Conservation (phyloP, 2,888 invertebrate genomes). For the Patella caerulea region DNA sequence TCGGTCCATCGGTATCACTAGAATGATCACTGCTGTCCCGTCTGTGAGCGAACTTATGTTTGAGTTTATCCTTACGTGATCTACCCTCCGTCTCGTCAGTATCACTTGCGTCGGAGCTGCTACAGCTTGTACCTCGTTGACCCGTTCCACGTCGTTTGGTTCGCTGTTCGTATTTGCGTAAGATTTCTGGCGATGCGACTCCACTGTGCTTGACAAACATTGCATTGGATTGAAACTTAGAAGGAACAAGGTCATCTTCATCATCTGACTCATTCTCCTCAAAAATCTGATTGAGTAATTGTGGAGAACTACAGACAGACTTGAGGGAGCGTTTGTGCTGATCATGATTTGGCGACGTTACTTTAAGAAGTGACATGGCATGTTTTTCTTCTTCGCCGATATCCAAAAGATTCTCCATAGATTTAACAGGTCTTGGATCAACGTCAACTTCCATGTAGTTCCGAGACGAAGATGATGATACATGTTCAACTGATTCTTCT, state of each 20-base stretch:
- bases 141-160: constrained; percentile 79
- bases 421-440: constrained; percentile 49
- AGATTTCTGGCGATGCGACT: constrained; percentile 69
- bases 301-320: constrained; percentile 73
- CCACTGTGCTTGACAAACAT: constrained; percentile 44
- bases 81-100: constrained; percentile 73
- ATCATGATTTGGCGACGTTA: constrained; percentile 5
- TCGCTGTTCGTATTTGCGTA: constrained; percentile 70
- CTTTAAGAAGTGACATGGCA: neutral
- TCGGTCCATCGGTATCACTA: constrained; percentile 69
- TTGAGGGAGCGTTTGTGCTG: constrained; percentile 64
- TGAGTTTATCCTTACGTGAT: constrained; percentile 63
- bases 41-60: constrained; percentile 63
- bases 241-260: constrained; percentile 63
- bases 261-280: constrained; percentile 77
- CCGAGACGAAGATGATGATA: constrained; percentile 23
- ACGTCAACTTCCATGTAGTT: constrained; percentile 46
- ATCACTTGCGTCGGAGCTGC: constrained; percentile 94
- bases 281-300: constrained; percentile 79
- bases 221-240: constrained; percentile 49
- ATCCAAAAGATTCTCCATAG: constrained; percentile 54
- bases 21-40: constrained; percentile 70
- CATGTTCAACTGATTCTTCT: constrained; percentile 80
- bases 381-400: constrained; percentile 49
- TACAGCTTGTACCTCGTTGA: constrained; percentile 83